Conservation (phyloP, 2,113 vertebrate genomes). For the Alethe diademata region DNA sequence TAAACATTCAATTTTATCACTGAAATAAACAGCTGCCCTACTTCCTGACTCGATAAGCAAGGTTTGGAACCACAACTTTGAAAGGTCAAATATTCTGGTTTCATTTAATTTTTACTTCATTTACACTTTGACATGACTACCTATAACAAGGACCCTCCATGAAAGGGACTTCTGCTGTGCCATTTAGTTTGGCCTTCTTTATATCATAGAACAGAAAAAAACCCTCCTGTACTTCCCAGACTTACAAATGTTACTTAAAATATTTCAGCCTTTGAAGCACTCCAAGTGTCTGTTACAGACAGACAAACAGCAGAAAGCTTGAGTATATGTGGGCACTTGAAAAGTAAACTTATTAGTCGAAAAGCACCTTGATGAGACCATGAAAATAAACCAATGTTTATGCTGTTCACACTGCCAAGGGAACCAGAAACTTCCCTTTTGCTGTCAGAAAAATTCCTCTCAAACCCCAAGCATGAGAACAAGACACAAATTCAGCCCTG, state of each 20-base stretch:
- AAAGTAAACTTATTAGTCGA: not conserved
- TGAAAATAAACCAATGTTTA: not conserved
- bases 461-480: not conserved
- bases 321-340: not conserved
- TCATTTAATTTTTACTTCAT: not conserved
- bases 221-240: not conserved
- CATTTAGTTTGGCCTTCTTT: not conserved
- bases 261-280: not conserved
- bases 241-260: not conserved
- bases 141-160: not conserved
- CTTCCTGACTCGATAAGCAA: not conserved
- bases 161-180: not conserved
- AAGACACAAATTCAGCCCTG: not conserved
- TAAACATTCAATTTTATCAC: not conserved
- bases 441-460: not conserved
- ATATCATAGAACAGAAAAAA: not conserved
- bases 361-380: not conserved
- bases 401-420: not conserved
- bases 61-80: not conserved
- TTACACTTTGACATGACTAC: not conserved
- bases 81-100: not conserved
- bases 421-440: not conserved
- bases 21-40: not conserved
- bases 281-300: not conserved
- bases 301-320: not conserved